Conservation (phyloP, 92 coral and sea anemone genomes). For the Desmophyllum pertusum region DNA sequence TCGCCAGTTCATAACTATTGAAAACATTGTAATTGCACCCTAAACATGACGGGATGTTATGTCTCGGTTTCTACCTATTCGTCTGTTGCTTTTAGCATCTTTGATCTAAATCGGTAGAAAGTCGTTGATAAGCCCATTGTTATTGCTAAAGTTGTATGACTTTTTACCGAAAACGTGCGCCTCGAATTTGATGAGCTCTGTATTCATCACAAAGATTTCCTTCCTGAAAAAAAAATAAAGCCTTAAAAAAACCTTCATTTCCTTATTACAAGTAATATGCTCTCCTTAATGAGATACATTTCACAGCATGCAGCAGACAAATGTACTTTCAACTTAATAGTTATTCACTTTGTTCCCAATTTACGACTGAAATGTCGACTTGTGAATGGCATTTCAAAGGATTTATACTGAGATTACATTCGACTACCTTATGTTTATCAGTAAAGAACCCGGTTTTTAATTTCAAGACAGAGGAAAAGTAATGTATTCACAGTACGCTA, state of each 20-base stretch:
- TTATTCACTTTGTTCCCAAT: neutral
- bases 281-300: slow-evolving; percentile 16
- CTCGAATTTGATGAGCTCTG: neutral
- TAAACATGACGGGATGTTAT: neutral
- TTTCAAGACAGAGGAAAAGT: no score
- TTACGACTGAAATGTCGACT: neutral
- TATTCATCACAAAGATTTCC: slow-evolving; percentile 23
- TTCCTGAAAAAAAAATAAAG: slow-evolving; percentile 8
- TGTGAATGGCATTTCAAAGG: neutral
- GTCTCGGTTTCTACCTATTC: neutral
- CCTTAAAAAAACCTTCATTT: neutral
- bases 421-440: no score
- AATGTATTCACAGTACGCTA: no score
- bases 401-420: neutral
- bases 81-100: no score
- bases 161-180: neutral
- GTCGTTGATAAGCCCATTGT: slow-evolving; percentile 8
- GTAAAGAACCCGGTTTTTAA: no score
- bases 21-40: neutral
- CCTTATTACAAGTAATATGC: slow-evolving; percentile 10
- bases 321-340: neutral
- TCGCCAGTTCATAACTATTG: neutral
- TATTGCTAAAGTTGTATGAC: neutral
- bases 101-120: neutral
- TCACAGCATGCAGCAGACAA: slow-evolving; percentile 26